Evolutionary conservation across 2,888 invertebrate genomes (phyloP).

Genomic region (Oscheius sp.): DNA sequence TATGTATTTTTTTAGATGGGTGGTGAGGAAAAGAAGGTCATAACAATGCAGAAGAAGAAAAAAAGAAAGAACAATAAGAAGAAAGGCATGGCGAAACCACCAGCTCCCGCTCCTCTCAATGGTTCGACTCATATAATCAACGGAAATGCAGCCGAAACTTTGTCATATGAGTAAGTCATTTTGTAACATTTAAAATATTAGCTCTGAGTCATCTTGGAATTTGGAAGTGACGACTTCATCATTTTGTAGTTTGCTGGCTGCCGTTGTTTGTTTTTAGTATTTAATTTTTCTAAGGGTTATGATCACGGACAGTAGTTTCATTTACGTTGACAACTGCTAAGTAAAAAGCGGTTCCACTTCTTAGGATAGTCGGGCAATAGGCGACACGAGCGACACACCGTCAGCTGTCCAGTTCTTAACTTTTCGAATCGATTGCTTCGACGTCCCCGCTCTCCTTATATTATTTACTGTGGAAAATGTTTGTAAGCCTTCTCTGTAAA

Average conservation of each 20-base stretch:
- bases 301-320: too few relatives aligned
- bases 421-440: background rate
- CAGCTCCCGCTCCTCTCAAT: slow-evolving; percentile 5
- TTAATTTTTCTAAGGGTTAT: too few relatives aligned
- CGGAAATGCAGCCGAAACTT: slow-evolving; percentile 3
- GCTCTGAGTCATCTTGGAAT: too few relatives aligned
- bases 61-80: slow-evolving; percentile 66
- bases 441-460: background rate
- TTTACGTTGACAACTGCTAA: too few relatives aligned
- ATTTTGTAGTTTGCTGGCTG: too few relatives aligned
- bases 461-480: slow-evolving; percentile 13
- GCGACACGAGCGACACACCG: background rate
- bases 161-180: slow-evolving; percentile 21
- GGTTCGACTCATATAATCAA: slow-evolving; percentile 3
- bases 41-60: slow-evolving; percentile 62
- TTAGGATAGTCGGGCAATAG: background rate
- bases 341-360: too few relatives aligned
- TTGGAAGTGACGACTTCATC: too few relatives aligned
- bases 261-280: too few relatives aligned
- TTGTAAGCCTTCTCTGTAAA: slow-evolving; percentile 28
- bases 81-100: slow-evolving; percentile 30
- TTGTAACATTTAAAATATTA: too few relatives aligned
- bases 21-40: slow-evolving; percentile 57
- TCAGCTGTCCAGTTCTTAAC: slow-evolving; percentile 27
- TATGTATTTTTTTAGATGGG: slow-evolving; percentile 31